Conservation (phyloP, 30 jellyfish, hydroid and myxozoan species). For the Chironex yamaguchii region DNA sequence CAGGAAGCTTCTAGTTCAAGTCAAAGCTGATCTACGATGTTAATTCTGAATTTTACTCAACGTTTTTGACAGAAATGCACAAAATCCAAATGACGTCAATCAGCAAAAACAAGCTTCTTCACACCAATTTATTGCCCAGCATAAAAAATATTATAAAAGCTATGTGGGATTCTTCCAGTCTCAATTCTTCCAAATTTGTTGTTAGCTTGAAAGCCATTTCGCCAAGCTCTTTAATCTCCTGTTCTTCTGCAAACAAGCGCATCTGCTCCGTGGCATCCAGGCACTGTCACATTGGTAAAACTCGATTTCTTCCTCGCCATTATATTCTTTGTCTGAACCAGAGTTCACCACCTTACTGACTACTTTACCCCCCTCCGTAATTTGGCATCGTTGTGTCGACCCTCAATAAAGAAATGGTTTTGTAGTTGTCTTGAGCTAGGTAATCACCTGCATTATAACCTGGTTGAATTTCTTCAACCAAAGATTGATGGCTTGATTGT, state of each 20-base stretch:
- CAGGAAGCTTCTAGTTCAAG: too few relatives aligned
- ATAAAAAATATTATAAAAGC: not conserved
- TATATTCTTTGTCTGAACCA: conserved; percentile 15
- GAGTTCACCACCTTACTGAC: conserved; percentile 18
- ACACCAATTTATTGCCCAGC: too few relatives aligned
- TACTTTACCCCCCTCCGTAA: conserved; percentile 6
- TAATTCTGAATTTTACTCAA: too few relatives aligned
- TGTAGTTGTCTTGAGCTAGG: not conserved
- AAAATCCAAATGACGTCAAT: too few relatives aligned
- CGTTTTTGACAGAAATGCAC: too few relatives aligned
- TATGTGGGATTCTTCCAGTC: not conserved
- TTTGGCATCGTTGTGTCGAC: not conserved
- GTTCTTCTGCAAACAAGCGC: conserved; percentile 50
- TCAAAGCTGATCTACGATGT: too few relatives aligned
- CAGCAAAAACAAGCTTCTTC: not conserved
- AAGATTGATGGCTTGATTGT: not conserved
- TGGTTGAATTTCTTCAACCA: not conserved
- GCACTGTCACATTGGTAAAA: not conserved
- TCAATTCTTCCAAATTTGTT: not conserved
- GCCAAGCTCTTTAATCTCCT: not conserved
- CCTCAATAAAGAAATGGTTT: not conserved
- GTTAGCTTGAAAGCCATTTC: not conserved
- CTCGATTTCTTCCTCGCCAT: conserved; percentile 31
- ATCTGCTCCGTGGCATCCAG: conserved; percentile 32
- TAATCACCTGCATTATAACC: not conserved